A percentile compares a stretch with the other conserved stretches of the same genome.
These are phyloP conservation scores for Burhinus bistriatus DNA, from an alignment of 2,113 vertebrate genomes.

Conservation along the genomic window DNA sequence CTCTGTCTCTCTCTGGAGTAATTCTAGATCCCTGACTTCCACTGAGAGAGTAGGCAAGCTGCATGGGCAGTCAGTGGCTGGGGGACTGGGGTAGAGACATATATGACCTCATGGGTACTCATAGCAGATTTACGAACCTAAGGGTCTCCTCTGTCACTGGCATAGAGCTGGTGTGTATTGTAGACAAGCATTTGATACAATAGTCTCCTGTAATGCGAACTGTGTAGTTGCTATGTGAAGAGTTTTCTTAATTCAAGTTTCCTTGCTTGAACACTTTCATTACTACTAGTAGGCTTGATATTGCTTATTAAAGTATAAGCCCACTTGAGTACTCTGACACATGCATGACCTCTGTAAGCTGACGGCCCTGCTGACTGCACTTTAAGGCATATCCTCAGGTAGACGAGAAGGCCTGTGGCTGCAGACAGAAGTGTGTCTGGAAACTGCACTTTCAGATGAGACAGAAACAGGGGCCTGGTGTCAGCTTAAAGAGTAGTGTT, in stretches of 20 bases:
- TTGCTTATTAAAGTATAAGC: not conserved
- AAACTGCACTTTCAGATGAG: not conserved
- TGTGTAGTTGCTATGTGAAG: not conserved
- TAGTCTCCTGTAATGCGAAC: not conserved
- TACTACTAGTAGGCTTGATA: not conserved
- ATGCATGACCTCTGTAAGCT: not conserved
- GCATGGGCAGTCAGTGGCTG: too few species aligned
- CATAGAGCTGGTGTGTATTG: too few species aligned
- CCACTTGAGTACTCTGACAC: not conserved
- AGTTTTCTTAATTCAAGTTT: not conserved
- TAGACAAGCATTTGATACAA: too few species aligned
- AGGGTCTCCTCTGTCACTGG: too few species aligned
- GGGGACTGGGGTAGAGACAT: too few species aligned
- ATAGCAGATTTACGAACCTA: too few species aligned
- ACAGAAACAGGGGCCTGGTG: not conserved
- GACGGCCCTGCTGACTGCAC: accelerated
- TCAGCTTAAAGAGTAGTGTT: not conserved
- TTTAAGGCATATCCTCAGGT: not conserved
- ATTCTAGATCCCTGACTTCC: too few species aligned
- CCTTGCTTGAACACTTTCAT: not conserved
- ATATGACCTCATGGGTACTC: too few species aligned
- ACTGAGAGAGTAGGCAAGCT: too few species aligned
- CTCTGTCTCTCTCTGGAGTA: too few species aligned
- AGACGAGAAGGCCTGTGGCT: not conserved
- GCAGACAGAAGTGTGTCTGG: not conserved